Evolutionary conservation across 2,113 vertebrate genomes (phyloP).

Genomic region (Gyps fulvus): DNA sequence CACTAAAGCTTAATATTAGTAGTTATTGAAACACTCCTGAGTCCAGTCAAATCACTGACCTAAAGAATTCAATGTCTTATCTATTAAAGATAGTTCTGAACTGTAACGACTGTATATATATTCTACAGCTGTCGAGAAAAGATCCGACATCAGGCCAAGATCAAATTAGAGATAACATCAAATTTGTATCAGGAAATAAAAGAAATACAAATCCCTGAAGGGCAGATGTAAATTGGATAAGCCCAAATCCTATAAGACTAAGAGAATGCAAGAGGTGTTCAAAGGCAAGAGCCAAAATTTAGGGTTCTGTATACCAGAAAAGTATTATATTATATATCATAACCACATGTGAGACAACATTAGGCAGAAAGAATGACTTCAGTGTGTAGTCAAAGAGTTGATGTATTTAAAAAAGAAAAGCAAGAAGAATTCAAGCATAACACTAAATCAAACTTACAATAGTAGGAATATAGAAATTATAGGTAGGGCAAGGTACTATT

Average conservation of each 20-base stretch:
- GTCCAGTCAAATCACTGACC: neutral
- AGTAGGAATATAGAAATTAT: neutral
- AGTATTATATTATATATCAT: neutral
- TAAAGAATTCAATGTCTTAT: slow-evolving; percentile 3
- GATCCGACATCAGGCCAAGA: neutral
- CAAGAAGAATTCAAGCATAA: neutral
- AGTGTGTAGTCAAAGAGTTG: neutral
- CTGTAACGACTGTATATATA: neutral
- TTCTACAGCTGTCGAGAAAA: neutral
- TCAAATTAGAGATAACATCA: slow-evolving; percentile 48
- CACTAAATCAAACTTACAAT: neutral
- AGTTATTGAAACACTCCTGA: slow-evolving; percentile 11
- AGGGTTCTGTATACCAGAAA: neutral
- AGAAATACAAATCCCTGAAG: slow-evolving; percentile 45
- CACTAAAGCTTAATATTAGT: slow-evolving; percentile 3
- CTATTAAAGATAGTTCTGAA: neutral
- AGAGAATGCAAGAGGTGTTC: neutral
- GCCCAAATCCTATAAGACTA: neutral
- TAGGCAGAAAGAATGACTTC: neutral
- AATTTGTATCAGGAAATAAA: neutral
- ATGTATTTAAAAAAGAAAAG: neutral
- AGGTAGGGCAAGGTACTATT: neutral
- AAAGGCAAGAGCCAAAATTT: slow-evolving; percentile 4
- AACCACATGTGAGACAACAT: neutral
- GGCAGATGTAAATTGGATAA: slow-evolving; percentile 31